Conservation (phyloP, 2,113 vertebrate species). For the Nannobrachium achirus region DNA sequence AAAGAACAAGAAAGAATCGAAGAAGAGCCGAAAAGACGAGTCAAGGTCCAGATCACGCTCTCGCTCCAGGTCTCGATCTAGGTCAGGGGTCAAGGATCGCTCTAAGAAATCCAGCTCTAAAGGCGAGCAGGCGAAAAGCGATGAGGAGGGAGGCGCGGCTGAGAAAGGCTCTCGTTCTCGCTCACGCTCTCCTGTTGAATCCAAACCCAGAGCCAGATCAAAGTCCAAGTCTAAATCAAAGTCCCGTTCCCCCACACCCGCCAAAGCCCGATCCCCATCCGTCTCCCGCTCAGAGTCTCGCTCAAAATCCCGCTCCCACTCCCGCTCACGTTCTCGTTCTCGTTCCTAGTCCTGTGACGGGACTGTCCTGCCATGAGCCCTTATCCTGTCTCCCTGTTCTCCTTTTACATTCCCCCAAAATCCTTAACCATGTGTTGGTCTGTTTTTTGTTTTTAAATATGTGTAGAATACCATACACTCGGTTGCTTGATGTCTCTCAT, state of each 20-base stretch:
- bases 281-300: slow-evolving; percentile 62
- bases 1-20: slow-evolving; percentile 85
- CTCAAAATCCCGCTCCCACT: slow-evolving; percentile 61
- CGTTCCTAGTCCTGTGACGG: slow-evolving; percentile 52
- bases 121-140: slow-evolving; percentile 61
- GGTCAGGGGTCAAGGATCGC: slow-evolving; percentile 63
- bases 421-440: no score
- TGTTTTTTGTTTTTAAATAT: slow-evolving; percentile 58
- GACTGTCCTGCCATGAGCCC: no score
- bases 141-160: slow-evolving; percentile 54
- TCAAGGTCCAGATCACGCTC: slow-evolving; percentile 81
- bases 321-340: slow-evolving; percentile 63
- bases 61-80: slow-evolving; percentile 83
- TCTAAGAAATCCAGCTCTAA: slow-evolving; percentile 73
- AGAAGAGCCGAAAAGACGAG: slow-evolving; percentile 80
- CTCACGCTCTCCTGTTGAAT: slow-evolving; percentile 55
- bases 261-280: slow-evolving; percentile 57
- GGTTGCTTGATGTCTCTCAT: slow-evolving; percentile 34
- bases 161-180: slow-evolving; percentile 66
- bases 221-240: slow-evolving; percentile 63
- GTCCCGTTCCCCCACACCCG: slow-evolving; percentile 45
- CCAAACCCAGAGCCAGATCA: slow-evolving; percentile 61
- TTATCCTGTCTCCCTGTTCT: no score
- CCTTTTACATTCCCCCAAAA: not conserved
- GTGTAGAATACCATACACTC: slow-evolving; percentile 53